Base-by-base conservation (phyloP, 2,888 invertebrate genomes). In the Ischnus inquisitorius region DNA sequence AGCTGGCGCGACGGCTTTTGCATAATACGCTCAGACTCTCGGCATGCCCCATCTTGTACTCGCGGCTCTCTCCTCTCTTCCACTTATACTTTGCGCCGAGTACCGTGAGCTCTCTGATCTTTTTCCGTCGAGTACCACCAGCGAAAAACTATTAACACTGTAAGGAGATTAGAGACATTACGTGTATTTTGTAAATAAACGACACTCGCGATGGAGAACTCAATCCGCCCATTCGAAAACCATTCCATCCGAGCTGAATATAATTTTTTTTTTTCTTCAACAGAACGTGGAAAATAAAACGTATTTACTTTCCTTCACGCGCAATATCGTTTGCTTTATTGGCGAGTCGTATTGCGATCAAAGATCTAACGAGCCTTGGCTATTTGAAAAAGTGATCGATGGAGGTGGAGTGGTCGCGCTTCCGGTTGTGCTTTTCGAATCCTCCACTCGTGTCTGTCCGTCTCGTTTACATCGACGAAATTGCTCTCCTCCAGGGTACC, bases 1-100 rank as follows among this genome's bases (percentile, higher is more conserved):
- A 71, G 76, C 46, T 54, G 62, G 46, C 46, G 67, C 76, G 60
- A 62, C 74, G 48, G 79, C 84, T 79, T 78, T 79, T 71, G 82
- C 74, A 78, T 82, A 82, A 82, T 82, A 65, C 71, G 71, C 82
- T 78, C 72, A 78, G 78, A 79, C 72, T 83, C 60, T 76, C 39
- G 71, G 54, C 78, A 60, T 67, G 43, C 39, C 65, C 0, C 16
- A 71, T 57, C 5, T 57, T 14, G 12, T 19, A 22, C 54, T 46
- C 67, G 34, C 34, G 34, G 34, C n/a, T 54, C 46, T 75, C 39
- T 54, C 57, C 46, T 79, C 51, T 43, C 22, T 14, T 65, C 39
- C 22, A 19, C 77, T 64, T 6, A 16, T 46, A 54, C n/a, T 34
- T 22, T 34, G 16, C 2, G 25, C 57, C 41, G 8, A 78, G 41